These are phyloP conservation scores for Caenorhabditis japonica DNA, from an alignment of 2,888 invertebrate species.

Conservation along the genomic window DNA sequence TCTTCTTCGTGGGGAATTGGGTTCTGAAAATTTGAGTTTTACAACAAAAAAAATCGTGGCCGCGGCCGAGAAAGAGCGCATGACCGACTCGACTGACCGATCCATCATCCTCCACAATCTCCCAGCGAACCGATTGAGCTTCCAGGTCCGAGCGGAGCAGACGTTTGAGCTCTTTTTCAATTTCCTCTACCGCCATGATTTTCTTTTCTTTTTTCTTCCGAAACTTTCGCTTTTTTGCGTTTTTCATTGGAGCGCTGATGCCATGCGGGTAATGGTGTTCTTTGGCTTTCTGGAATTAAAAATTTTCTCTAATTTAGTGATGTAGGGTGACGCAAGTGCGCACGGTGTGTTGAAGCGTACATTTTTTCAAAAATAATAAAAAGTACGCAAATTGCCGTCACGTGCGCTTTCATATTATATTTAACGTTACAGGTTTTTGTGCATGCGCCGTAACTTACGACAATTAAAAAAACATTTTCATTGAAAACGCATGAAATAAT, in stretches of 20 bases:
- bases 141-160: slow-evolving; percentile 23
- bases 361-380: too few relatives aligned
- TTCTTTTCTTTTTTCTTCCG: slow-evolving; percentile 79
- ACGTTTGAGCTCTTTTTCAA: slow-evolving; percentile 17
- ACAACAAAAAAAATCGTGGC: background rate
- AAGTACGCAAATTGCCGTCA: too few relatives aligned
- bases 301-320: too few relatives aligned
- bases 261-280: slow-evolving; percentile 23
- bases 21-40: background rate
- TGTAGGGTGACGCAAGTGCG: too few relatives aligned
- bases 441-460: too few relatives aligned
- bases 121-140: slow-evolving; percentile 23
- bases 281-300: slow-evolving; percentile 12
- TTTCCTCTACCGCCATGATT: slow-evolving; percentile 23
- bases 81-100: too few relatives aligned
- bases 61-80: too few relatives aligned
- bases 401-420: too few relatives aligned
- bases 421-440: too few relatives aligned
- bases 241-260: slow-evolving; percentile 30
- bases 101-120: slow-evolving; percentile 27
- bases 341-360: too few relatives aligned
- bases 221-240: slow-evolving; percentile 85
- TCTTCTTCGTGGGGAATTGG: slow-evolving; percentile 5
- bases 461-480: too few relatives aligned
- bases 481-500: too few relatives aligned